Base-by-base conservation (phyloP, 2,797 vertebrate genomes). In the Rhinella marina region DNA sequence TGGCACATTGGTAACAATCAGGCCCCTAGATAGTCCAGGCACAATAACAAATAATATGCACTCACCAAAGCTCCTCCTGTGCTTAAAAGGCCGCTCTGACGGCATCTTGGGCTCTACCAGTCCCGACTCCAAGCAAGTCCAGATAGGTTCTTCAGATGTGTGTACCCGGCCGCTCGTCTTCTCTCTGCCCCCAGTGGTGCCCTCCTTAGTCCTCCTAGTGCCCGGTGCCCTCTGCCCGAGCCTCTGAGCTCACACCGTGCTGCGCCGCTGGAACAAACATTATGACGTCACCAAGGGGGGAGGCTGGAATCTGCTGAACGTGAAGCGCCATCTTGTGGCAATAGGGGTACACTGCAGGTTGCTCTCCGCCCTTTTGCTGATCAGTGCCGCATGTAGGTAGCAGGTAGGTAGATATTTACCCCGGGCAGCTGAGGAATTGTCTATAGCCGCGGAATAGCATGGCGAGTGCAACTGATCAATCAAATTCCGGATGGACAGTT, bases 1-100 rank as follows among this genome's bases (percentile, higher is more conserved):
- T 14, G 62, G 10, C 66, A 16, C 21, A 68, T 68, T 14, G 16
- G 64, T 66, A 11, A 0, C 25, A 29, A 8, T 1, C 13, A 0
- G 27, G 7, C 25, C 29, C 5, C 25, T 16, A 59, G 14, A 56
- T 4, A 17, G 25, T 1, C 16, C 21, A n/a, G 6, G 23, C 70
- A 75, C 16, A 23, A 54, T 3, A 25, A 77, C 10, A 6, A 23
- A n/a, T 0, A 14, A 4, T 48, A 29, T 27, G 86, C 87, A 92
- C 97, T 96, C 93, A 99, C 98, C 97, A 86, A 97, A 99, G 87
- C 96, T 97, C 94, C 98, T 96, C 94, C 98, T 95, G 92, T 98
- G 98, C 92, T 98, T 99, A 94, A 98, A 98, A 91, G 97, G 96
- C 95, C 97, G 95, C 93, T 98, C 97, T 82, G 97, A 98, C 90